Evolutionary conservation across 2,797 vertebrate species (phyloP).

Genomic region (Natrix natrix): DNA sequence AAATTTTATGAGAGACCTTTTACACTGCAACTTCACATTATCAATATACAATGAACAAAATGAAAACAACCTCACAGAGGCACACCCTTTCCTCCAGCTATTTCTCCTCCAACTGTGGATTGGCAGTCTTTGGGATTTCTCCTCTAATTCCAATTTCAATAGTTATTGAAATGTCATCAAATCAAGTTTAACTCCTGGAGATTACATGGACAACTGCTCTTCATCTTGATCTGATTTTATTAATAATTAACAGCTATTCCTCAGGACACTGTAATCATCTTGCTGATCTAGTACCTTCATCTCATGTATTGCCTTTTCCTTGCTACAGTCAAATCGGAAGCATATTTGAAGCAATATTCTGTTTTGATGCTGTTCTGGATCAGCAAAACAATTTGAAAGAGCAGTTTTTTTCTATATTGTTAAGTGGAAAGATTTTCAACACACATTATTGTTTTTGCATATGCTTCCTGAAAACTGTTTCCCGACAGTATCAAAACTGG

Average conservation of each 20-base stretch:
- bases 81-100: not conserved
- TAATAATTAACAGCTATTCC: not conserved
- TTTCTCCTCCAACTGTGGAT: not conserved
- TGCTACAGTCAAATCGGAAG: not conserved
- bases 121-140: not conserved
- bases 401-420: not conserved
- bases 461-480: slow-evolving; percentile 29
- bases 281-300: not conserved
- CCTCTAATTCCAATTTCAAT: not conserved
- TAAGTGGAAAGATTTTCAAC: slow-evolving; percentile 14
- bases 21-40: not conserved
- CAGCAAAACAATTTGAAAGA: slow-evolving; percentile 3
- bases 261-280: not conserved
- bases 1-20: not conserved
- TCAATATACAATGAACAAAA: not conserved
- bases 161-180: not conserved
- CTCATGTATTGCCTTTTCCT: not conserved
- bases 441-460: slow-evolving; percentile 13
- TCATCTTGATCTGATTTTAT: not conserved
- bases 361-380: not conserved
- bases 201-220: not conserved
- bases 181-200: not conserved
- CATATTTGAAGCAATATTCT: not conserved
- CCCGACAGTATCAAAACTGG: slow-evolving; percentile 8
- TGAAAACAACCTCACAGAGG: not conserved